Evolutionary conservation across 1,140 invertebrate species (phyloP).

Genomic region (Antheraea mylitta): DNA sequence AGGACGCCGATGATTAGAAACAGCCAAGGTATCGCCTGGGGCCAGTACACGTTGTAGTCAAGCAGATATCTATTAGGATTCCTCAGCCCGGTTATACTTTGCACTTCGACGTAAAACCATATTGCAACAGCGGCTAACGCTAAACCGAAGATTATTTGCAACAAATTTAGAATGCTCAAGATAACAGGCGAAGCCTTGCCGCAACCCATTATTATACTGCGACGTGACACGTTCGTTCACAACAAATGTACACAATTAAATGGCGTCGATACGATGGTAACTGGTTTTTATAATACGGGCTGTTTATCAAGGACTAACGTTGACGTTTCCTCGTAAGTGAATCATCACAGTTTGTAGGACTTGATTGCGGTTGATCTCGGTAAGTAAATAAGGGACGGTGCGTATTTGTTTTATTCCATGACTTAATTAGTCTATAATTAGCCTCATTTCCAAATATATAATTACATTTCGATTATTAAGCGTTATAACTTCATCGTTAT

Average conservation of each 20-base stretch:
- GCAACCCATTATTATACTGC: constrained; percentile 12
- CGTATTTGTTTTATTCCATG: neutral
- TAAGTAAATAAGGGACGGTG: neutral
- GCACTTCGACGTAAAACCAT: constrained; percentile 64
- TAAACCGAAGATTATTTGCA: constrained; percentile 48
- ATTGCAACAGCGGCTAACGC: constrained; percentile 47
- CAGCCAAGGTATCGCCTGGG: constrained; percentile 64
- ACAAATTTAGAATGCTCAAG: constrained; percentile 48
- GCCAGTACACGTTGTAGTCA: constrained; percentile 68
- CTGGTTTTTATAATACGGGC: neutral
- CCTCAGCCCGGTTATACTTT: constrained; percentile 50
- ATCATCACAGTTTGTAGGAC: neutral
- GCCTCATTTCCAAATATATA: neutral
- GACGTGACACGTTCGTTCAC: constrained; percentile 29
- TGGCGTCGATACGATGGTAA: constrained; percentile 36
- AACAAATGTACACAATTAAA: constrained; percentile 42
- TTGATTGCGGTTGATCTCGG: neutral
- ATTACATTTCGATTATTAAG: neutral
- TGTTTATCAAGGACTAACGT: neutral
- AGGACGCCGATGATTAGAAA: constrained; percentile 56
- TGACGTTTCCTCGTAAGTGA: constrained; percentile 1
- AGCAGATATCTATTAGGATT: constrained; percentile 64
- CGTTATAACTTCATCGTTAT: neutral
- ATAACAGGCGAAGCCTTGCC: constrained; percentile 20
- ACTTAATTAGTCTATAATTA: neutral